Evolutionary conservation across 2,888 invertebrate species (phyloP).

Genomic region (Atethmia centrago): DNA sequence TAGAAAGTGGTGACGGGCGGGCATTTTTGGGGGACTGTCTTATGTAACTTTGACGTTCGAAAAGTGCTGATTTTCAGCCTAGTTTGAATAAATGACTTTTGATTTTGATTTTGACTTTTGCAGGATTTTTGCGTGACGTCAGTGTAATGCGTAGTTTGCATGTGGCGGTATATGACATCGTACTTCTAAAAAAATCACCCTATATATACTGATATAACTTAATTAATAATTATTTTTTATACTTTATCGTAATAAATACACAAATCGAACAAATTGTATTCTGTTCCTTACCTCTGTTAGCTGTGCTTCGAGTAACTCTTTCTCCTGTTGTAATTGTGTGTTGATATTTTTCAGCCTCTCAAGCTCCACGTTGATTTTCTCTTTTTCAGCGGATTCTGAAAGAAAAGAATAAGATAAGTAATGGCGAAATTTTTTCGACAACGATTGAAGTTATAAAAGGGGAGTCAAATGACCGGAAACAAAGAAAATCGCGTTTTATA

Average conservation of each 20-base stretch:
- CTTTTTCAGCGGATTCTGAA: conserved; percentile 90
- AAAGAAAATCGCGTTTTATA: neutral
- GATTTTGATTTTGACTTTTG: no score
- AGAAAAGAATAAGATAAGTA: neutral
- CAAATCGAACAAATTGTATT: neutral
- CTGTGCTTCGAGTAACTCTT: conserved; percentile 82
- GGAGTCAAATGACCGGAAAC: neutral
- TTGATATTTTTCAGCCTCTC: conserved; percentile 86
- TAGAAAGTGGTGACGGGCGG: no score
- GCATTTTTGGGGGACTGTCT: no score
- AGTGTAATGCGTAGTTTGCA: neutral
- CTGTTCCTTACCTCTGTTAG: conserved; percentile 77
- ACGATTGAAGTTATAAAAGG: neutral
- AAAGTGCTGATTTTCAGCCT: no score
- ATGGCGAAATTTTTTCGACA: neutral
- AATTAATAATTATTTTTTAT: neutral
- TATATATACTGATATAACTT: neutral
- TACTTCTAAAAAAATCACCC: neutral
- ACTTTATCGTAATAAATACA: neutral
- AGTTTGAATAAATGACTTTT: no score
- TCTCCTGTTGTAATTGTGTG: conserved; percentile 85
- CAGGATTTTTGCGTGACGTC: neutral
- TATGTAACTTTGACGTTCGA: no score
- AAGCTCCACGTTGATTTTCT: conserved; percentile 92
- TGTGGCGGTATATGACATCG: neutral